phyloP scores from a whole-genome alignment of 2,797 vertebrate species.

The Liparis tanakae region DNA sequence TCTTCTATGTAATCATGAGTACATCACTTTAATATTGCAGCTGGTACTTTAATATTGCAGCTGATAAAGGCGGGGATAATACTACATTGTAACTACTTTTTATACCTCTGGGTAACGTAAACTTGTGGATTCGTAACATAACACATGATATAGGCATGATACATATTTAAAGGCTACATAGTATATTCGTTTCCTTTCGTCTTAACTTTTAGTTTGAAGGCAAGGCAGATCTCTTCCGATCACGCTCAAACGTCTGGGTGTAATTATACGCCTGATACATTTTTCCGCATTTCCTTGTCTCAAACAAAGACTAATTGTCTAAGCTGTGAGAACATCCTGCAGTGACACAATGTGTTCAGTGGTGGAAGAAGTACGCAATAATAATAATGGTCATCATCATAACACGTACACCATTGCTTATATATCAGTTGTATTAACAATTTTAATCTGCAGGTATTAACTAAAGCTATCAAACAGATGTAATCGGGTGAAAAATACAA shows the following conservation, averaged over 20 bases:
- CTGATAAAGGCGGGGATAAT: background rate
- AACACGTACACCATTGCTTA: too few relatives aligned
- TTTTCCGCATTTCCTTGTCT: constrained; percentile 15
- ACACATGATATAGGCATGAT: background rate
- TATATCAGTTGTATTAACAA: background rate
- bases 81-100: background rate
- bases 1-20: too few relatives aligned
- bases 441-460: background rate
- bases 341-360: background rate
- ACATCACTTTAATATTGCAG: too few relatives aligned
- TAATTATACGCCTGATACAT: background rate
- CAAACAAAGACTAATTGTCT: background rate
- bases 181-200: background rate
- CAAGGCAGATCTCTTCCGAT: background rate
- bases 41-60: too few relatives aligned
- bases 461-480: background rate
- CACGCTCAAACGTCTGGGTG: background rate
- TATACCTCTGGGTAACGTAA: background rate
- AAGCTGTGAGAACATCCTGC: background rate
- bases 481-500: background rate
- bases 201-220: constrained; percentile 6
- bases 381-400: background rate
- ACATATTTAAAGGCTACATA: background rate
- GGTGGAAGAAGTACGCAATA: background rate
- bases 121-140: background rate